Conservation (phyloP, 2,888 invertebrate species). For the Clanis bilineata region DNA sequence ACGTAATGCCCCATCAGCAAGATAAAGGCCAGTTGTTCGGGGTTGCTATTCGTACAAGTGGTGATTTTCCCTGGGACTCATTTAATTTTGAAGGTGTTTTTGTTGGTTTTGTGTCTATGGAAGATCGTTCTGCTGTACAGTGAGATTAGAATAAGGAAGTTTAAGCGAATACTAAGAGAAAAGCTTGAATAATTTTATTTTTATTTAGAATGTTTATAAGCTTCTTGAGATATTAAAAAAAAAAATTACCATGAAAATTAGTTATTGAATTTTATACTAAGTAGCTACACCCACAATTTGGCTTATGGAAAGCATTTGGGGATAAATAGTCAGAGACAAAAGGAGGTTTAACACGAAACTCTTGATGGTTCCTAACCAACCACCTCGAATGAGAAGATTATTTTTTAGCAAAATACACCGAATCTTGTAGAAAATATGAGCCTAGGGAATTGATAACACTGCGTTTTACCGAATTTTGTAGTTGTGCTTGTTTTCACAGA, state of each 20-base stretch:
- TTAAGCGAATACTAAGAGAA: too few relatives aligned
- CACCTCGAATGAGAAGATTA: constrained; percentile 14
- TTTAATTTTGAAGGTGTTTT: not conserved
- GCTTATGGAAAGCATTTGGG: not conserved
- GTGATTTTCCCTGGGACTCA: not conserved
- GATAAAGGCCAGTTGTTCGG: constrained; percentile 25
- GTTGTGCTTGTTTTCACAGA: not conserved
- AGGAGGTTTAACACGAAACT: constrained; percentile 15
- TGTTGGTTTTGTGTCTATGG: not conserved
- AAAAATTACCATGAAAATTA: too few relatives aligned
- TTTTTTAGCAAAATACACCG: constrained; percentile 10
- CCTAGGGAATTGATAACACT: not conserved
- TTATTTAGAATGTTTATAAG: too few relatives aligned
- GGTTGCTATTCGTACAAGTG: not conserved
- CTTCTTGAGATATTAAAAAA: too few relatives aligned
- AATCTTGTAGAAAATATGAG: not conserved
- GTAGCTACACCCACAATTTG: constrained; percentile 12
- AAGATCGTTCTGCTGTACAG: too few relatives aligned
- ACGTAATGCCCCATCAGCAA: constrained; percentile 30
- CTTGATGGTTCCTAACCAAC: constrained; percentile 15
- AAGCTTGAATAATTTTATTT: too few relatives aligned
- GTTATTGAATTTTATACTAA: not conserved
- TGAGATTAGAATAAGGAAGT: too few relatives aligned
- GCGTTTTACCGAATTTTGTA: not conserved
- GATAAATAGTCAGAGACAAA: constrained; percentile 18